Base-by-base conservation (phyloP, 2,797 vertebrate species). In the Ptychobarbus kaznakovi region DNA sequence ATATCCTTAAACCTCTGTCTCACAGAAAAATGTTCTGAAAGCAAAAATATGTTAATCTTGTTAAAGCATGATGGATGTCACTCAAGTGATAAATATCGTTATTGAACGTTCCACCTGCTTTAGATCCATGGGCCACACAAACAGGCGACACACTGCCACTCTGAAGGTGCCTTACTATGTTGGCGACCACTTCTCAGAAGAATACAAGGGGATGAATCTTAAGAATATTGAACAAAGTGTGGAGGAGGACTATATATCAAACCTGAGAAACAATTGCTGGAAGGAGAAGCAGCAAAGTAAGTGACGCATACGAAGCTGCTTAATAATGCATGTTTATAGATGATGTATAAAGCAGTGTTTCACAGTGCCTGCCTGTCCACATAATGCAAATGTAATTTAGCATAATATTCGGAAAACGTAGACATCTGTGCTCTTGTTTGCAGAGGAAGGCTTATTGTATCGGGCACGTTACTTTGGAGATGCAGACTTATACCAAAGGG, bases 181-280 rank as follows among this genome's bases (percentile, higher is more conserved):
- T 82, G 94, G 95, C 0, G 97, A 98, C 20, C 96, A 88, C 85
- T 99, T 99, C 90, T 96, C 94, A 3, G 94, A 97, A 5, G 98
- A 99, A 76, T 97, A 96, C 92, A 95, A 95, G 0, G 98, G 97
- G 75, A 93, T 94, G 0, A 97, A 96, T 89, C 93, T 99, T 86
- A 97, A 96, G 90, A 96, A 94, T 0, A 93, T 99, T 0, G 98
- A 99, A 80, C 95, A 95, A 89, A 99, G 95, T 0, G 98, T 99
- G 88, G 98, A 99, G 90, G 98, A 99, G 0, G 98, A 99, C 89
- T 99, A 98, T 25, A 98, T 99, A 76, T 97, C 97, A 83, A 99
- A 98, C 89, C 96, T 99, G 78, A 95, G 97, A 88, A 99, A 99
- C 92, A 99, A 99, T 93, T 99, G 98, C 93, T 99, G 98, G 98